These are phyloP conservation scores for Leptodactylus fallax DNA, from an alignment of 2,797 vertebrate species.

Conservation along the genomic window DNA sequence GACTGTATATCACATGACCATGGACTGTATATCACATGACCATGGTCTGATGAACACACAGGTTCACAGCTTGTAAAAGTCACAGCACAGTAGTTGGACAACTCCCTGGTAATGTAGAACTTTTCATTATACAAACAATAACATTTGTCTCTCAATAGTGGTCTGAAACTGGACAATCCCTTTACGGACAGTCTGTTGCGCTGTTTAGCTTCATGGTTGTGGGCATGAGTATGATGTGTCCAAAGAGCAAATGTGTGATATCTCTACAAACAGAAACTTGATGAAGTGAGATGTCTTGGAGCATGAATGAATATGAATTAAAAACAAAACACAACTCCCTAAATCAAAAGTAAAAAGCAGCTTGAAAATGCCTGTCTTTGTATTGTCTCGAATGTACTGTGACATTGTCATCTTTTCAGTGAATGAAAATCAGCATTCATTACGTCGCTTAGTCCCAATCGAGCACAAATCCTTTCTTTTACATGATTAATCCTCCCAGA, in stretches of 20 bases:
- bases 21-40: no score
- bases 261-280: neutral
- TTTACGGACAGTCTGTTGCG: no score
- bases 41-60: no score
- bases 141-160: no score
- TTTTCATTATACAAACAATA: no score
- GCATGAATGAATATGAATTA: neutral
- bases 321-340: neutral
- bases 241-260: neutral
- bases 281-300: neutral
- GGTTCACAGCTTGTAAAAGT: no score
- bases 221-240: neutral
- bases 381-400: neutral
- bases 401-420: neutral
- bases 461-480: neutral
- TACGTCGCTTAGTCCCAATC: neutral
- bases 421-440: slow-evolving; percentile 26
- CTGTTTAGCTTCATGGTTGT: neutral
- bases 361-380: neutral
- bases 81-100: no score
- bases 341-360: neutral
- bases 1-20: no score
- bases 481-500: neutral
- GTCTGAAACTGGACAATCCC: no score
- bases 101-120: no score